Evolutionary conservation across 2,888 invertebrate genomes (phyloP).

Genomic region (Macaria notata): DNA sequence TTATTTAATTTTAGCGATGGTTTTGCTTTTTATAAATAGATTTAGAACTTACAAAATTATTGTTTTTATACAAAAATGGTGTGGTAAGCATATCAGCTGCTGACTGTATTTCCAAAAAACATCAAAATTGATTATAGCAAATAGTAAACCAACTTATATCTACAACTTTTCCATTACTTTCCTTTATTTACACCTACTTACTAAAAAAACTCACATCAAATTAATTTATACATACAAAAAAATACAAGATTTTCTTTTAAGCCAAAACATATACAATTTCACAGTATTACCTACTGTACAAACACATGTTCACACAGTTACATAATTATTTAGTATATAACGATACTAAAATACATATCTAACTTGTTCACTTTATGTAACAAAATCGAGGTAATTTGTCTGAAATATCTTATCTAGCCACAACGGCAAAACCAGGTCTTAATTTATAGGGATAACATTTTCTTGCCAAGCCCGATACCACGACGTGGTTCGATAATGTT

Average conservation of each 20-base stretch:
- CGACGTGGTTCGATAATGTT: slow-evolving; percentile 4
- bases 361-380: no score
- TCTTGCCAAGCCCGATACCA: slow-evolving; percentile 14
- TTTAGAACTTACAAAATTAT: neutral
- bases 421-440: slow-evolving; percentile 15
- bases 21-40: neutral
- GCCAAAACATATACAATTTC: no score
- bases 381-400: slow-evolving; percentile 19
- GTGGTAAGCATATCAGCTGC: neutral
- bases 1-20: slow-evolving; percentile 11
- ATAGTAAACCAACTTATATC: no score
- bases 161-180: no score
- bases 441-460: slow-evolving; percentile 27
- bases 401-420: slow-evolving; percentile 23
- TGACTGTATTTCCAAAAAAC: neutral
- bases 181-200: no score
- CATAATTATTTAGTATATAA: no score
- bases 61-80: neutral
- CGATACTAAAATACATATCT: no score
- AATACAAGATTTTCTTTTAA: no score
- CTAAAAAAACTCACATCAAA: no score
- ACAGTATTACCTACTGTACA: no score
- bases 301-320: no score
- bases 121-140: neutral
- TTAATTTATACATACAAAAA: neutral